Evolutionary conservation across 2,797 vertebrate species (phyloP).

Genomic region (Picus viridis): DNA sequence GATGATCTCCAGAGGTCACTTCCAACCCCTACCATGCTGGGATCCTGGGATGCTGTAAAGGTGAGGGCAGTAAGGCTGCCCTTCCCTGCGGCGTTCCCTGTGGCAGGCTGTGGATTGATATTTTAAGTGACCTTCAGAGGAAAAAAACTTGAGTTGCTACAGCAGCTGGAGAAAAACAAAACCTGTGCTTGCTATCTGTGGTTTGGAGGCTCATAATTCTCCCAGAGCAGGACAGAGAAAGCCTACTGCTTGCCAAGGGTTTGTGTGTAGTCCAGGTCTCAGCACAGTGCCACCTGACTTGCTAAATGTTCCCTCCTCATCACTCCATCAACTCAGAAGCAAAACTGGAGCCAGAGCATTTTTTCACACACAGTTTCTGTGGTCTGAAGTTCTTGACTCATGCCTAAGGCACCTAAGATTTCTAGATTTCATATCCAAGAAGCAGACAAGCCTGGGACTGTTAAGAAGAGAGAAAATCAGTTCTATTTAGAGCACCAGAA

Average conservation of each 20-base stretch:
- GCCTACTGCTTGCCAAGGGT: not conserved
- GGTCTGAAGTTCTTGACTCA: not conserved
- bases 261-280: not conserved
- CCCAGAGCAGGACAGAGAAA: not conserved
- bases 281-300: not conserved
- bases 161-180: not conserved
- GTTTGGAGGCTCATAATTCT: not conserved
- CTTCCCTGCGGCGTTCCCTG: not conserved
- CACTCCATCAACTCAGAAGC: not conserved
- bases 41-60: not conserved
- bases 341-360: not conserved
- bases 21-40: too few relatives aligned
- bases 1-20: too few relatives aligned
- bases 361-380: not conserved
- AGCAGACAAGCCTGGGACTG: not conserved
- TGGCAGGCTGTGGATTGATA: not conserved
- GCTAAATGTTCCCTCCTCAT: not conserved
- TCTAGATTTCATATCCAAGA: not conserved
- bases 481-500: not conserved
- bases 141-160: not conserved
- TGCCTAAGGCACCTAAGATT: not conserved
- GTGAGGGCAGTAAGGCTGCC: not conserved
- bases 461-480: not conserved
- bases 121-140: not conserved
- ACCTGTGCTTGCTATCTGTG: not conserved